Percentiles rank a stretch among this genome's conserved stretches.
phyloP scores from a whole-genome alignment of 2,888 invertebrate species.

The Sylvicola fuscatus region DNA sequence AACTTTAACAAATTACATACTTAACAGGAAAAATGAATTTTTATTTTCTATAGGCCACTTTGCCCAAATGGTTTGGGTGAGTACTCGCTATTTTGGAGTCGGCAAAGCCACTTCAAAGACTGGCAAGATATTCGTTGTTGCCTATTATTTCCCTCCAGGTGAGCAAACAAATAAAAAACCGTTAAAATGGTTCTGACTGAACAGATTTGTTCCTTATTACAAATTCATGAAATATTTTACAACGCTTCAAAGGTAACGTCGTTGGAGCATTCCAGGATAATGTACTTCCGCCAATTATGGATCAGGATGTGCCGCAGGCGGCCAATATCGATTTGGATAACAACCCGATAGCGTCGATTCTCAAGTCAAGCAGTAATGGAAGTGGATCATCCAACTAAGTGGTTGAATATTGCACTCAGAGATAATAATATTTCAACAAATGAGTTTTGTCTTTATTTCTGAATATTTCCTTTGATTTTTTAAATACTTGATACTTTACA shows the following conservation, averaged over 20 bases:
- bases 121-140: constrained; percentile 64
- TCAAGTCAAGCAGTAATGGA: constrained; percentile 4
- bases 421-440: too few relatives aligned
- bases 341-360: constrained; percentile 7
- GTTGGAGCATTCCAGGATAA: constrained; percentile 54
- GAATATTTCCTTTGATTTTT: too few relatives aligned
- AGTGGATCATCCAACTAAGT: too few relatives aligned
- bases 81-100: constrained; percentile 54
- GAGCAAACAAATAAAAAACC: neutral
- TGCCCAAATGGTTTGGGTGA: constrained; percentile 70
- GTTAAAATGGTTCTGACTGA: too few relatives aligned
- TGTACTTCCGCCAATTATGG: constrained; percentile 53
- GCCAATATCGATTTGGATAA: constrained; percentile 10
- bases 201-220: too few relatives aligned
- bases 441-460: too few relatives aligned
- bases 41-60: constrained; percentile 60
- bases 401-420: too few relatives aligned
- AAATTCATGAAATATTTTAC: too few relatives aligned
- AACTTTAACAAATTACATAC: too few relatives aligned
- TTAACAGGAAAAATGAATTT: too few relatives aligned
- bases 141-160: constrained; percentile 65
- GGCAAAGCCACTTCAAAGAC: constrained; percentile 60
- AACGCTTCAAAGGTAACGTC: constrained; percentile 31
- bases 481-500: too few relatives aligned
- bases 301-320: constrained; percentile 27